Percentiles rank a stretch among this genome's conserved stretches.
Evolutionary conservation across 1,140 invertebrate species (phyloP).

Genomic region (Lamellibrachia luymesi): DNA sequence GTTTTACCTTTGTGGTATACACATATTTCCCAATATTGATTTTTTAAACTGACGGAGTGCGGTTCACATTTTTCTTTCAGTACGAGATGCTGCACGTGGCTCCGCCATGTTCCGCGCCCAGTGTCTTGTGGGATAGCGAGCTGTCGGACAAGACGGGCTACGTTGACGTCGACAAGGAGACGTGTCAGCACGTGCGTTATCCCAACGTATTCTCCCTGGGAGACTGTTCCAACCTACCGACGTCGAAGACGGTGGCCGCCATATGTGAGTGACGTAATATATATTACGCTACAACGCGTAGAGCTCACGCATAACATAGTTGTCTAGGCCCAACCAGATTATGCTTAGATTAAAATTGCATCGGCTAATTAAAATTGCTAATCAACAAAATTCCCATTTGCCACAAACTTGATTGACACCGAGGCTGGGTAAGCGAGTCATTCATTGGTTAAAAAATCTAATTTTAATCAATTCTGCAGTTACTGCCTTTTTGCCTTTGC

Average conservation of each 20-base stretch:
- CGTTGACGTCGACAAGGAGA: constrained; percentile 75
- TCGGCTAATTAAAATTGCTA: too few species aligned
- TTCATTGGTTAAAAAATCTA: too few species aligned
- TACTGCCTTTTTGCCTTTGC: too few species aligned
- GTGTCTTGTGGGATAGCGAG: constrained; percentile 63
- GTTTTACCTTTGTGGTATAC: too few species aligned
- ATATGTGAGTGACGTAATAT: constrained; percentile 65
- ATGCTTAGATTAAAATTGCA: too few species aligned
- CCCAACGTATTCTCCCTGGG: constrained; percentile 91
- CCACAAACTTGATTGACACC: too few species aligned
- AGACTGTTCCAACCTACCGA: constrained; percentile 87
- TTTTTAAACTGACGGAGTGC: not conserved
- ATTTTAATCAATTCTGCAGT: too few species aligned
- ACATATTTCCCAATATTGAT: not conserved
- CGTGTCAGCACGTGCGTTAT: constrained; percentile 78
- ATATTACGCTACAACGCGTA: not conserved
- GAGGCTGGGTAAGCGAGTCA: too few species aligned
- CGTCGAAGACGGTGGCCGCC: constrained; percentile 94
- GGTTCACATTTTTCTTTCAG: constrained; percentile 57
- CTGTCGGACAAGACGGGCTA: constrained; percentile 69
- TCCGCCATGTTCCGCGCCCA: constrained; percentile 84
- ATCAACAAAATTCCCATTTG: too few species aligned
- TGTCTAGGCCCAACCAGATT: too few species aligned
- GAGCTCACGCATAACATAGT: too few species aligned
- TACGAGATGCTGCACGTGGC: constrained; percentile 87